Percentiles rank a stretch among this genome's conserved stretches.
Evolutionary conservation across 1,140 invertebrate species (phyloP).

Genomic region (Apis cerana): DNA sequence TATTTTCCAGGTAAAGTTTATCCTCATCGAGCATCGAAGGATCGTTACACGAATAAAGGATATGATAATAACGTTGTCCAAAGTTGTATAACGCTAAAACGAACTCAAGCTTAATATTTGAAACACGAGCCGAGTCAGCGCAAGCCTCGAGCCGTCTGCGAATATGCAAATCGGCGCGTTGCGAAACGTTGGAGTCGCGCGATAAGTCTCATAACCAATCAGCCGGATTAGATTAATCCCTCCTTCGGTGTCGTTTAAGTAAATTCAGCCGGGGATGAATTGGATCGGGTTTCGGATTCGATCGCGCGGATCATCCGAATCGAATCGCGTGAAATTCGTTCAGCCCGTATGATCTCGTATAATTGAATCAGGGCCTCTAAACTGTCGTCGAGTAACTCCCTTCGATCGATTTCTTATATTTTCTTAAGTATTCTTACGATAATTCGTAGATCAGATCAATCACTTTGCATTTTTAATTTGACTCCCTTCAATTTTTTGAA

Average conservation of each 20-base stretch:
- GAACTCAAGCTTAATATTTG: slow-evolving; percentile 25
- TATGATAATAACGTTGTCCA: neutral
- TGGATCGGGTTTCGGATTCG: slow-evolving; percentile 4
- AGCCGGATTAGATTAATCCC: slow-evolving; percentile 56
- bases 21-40: too few relatives aligned
- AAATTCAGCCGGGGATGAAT: slow-evolving; percentile 49
- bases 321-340: slow-evolving; percentile 26
- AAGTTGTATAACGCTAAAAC: neutral
- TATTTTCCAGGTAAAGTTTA: too few relatives aligned
- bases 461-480: too few relatives aligned
- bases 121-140: slow-evolving; percentile 21
- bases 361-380: neutral
- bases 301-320: slow-evolving; percentile 18
- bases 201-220: slow-evolving; percentile 66
- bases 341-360: neutral
- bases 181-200: slow-evolving; percentile 42
- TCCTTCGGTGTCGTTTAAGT: slow-evolving; percentile 58
- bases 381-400: neutral
- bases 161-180: slow-evolving; percentile 57
- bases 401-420: neutral
- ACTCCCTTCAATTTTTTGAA: too few relatives aligned
- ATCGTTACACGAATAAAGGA: neutral
- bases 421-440: too few relatives aligned
- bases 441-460: too few relatives aligned
- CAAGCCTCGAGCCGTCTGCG: slow-evolving; percentile 21